phyloP scores from a whole-genome alignment of 1,140 invertebrate genomes.

The Andrena cerasifolii region DNA sequence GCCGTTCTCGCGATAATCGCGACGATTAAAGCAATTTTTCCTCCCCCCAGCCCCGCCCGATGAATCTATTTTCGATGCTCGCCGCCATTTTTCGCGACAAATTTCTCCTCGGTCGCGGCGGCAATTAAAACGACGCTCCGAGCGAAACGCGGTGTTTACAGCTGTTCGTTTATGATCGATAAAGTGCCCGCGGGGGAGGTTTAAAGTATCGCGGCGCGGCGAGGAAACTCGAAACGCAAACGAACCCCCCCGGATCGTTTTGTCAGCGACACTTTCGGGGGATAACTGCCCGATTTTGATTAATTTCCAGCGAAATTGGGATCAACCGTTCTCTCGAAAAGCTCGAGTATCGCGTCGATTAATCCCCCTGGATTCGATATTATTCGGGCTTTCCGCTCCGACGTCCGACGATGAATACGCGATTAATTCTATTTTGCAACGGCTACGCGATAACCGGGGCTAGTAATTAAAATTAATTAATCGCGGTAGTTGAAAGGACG shows the following conservation, averaged over 20 bases:
- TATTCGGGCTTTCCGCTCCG: not conserved
- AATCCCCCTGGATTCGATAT: not conserved
- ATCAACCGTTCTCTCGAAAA: not conserved
- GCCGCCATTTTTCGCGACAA: too few relatives aligned
- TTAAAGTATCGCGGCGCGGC: too few relatives aligned
- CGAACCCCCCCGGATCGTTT: too few relatives aligned
- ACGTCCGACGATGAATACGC: not conserved
- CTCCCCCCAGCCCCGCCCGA: not conserved
- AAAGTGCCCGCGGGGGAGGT: not conserved
- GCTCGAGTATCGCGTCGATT: not conserved
- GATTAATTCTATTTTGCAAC: not conserved
- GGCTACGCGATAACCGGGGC: not conserved
- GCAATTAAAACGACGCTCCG: too few relatives aligned
- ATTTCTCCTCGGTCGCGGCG: too few relatives aligned
- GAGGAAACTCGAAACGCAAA: not conserved
- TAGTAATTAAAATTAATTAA: conserved; percentile 31
- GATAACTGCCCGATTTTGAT: not conserved
- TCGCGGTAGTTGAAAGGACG: conserved; percentile 23
- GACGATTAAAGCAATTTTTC: conserved; percentile 15
- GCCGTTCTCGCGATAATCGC: not conserved
- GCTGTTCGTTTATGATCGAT: conserved; percentile 17
- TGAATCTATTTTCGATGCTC: too few relatives aligned
- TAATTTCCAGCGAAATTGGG: not conserved
- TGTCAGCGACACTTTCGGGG: too few relatives aligned
- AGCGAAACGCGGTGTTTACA: not conserved